Percentiles rank a stretch among this genome's conserved stretches.
phyloP scores from a whole-genome alignment of 2,888 invertebrate genomes.

The Tachystola acroxantha region DNA sequence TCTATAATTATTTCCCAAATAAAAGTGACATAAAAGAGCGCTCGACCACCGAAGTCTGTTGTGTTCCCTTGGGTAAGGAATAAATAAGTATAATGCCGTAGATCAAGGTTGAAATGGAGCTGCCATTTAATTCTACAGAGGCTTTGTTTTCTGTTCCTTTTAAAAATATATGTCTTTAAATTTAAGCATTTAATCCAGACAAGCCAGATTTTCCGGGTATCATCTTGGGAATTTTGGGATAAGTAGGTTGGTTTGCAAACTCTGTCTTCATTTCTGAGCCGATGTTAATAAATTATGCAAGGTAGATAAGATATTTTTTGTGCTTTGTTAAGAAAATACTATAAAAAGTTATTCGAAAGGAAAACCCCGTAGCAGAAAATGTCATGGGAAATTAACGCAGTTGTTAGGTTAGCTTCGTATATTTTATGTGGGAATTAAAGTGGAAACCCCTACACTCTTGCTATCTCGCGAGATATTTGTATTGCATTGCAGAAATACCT shows the following conservation, averaged over 20 bases:
- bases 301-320: neutral
- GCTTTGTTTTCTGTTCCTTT: neutral
- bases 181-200: neutral
- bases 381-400: neutral
- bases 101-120: neutral
- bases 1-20: conserved; percentile 8
- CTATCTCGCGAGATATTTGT: no score
- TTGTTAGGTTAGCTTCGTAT: no score
- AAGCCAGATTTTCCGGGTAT: conserved; percentile 1
- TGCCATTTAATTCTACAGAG: neutral
- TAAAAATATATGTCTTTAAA: neutral
- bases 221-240: neutral
- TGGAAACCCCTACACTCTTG: no score
- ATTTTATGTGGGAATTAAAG: no score
- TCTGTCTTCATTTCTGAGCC: neutral
- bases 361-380: neutral
- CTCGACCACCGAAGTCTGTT: neutral
- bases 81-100: conserved; percentile 1
- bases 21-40: conserved; percentile 8
- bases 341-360: neutral
- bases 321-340: neutral
- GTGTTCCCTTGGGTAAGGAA: neutral
- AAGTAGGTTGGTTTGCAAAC: neutral
- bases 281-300: neutral
- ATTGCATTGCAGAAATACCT: no score